Conservation (phyloP, 2,888 invertebrate genomes). For the Autographa pulchrina region DNA sequence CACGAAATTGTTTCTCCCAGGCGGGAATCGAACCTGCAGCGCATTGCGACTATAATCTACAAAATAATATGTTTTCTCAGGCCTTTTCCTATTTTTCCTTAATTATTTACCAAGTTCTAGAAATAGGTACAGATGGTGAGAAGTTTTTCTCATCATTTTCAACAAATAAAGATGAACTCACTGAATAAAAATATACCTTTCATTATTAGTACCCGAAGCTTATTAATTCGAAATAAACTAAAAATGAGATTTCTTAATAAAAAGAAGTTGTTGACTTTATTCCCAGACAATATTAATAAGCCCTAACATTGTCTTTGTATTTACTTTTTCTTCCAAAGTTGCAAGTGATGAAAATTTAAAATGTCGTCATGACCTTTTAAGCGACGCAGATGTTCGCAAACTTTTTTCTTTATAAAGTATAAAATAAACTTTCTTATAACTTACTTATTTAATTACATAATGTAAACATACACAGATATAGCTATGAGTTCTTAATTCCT, state of each 20-base stretch:
- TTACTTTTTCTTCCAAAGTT: slow-evolving; percentile 37
- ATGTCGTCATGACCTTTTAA: slow-evolving; percentile 54
- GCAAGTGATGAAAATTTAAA: slow-evolving; percentile 51
- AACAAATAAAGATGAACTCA: no score
- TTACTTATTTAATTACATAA: slow-evolving; percentile 34
- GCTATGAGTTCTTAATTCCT: no score
- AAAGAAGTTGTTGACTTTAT: slow-evolving; percentile 12
- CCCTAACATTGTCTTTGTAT: slow-evolving; percentile 13
- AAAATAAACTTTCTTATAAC: slow-evolving; percentile 32
- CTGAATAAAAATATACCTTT: no score
- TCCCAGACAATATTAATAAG: slow-evolving; percentile 20
- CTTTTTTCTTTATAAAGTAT: slow-evolving; percentile 40
- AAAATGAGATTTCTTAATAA: slow-evolving; percentile 8
- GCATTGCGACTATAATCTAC: no score
- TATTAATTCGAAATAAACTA: not conserved
- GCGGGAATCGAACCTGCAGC: no score
- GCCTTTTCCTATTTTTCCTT: no score
- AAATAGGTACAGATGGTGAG: no score
- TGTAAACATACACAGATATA: no score
- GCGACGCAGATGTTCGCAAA: slow-evolving; percentile 46
- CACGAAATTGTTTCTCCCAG: no score
- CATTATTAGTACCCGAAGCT: no score
- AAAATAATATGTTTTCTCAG: no score
- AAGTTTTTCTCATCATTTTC: not conserved
- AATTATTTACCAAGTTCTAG: no score